A percentile compares a stretch with the other conserved stretches of the same genome.
phyloP scores from a whole-genome alignment of 2,888 invertebrate genomes.

The Pheosia gnoma region DNA sequence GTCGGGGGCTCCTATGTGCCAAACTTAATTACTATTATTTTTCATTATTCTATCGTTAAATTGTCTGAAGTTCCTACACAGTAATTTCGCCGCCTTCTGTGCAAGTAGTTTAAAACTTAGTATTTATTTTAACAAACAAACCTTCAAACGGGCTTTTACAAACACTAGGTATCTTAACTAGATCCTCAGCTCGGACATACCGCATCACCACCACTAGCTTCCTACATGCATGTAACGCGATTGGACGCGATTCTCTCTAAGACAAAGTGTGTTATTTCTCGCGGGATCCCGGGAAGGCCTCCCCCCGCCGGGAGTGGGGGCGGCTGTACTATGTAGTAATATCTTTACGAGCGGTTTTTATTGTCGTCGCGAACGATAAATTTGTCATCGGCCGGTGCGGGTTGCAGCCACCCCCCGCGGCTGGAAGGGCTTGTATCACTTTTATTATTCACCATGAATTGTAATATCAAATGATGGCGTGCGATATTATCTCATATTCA shows the following conservation, averaged over 20 bases:
- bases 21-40: too few species aligned
- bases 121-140: too few species aligned
- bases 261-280: constrained; percentile 82
- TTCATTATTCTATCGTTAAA: too few species aligned
- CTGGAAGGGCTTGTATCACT: constrained; percentile 13
- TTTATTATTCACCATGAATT: constrained; percentile 15
- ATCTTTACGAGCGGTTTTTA: constrained; percentile 80
- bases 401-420: constrained; percentile 13
- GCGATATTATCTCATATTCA: too few species aligned
- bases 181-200: constrained; percentile 16
- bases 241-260: constrained; percentile 71
- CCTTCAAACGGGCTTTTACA: too few species aligned
- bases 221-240: constrained; percentile 46
- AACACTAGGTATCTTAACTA: too few species aligned
- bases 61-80: too few species aligned
- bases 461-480: constrained; percentile 5
- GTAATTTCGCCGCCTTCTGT: too few species aligned
- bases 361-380: constrained; percentile 70
- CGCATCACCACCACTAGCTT: constrained; percentile 40
- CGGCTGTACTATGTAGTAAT: constrained; percentile 59
- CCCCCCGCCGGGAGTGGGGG: constrained; percentile 21
- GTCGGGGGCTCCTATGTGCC: too few species aligned
- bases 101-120: too few species aligned
- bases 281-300: constrained; percentile 56
- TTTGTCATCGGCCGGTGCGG: constrained; percentile 66